Base-by-base conservation (phyloP, 2,113 vertebrate species). In the Jaculus jaculus region DNA sequence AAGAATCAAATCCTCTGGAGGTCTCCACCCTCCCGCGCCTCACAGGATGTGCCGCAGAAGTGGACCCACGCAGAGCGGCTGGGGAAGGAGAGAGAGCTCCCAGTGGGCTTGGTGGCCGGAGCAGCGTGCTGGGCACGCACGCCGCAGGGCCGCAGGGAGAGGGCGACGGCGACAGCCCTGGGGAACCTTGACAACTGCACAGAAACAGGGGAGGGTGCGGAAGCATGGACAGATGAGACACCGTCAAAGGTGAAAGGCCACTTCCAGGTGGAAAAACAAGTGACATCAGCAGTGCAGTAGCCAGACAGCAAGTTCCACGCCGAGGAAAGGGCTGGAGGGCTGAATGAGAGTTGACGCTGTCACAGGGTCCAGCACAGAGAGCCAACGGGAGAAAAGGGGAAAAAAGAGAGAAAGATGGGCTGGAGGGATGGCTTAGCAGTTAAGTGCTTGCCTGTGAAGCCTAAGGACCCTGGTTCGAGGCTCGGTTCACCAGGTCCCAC, bases 141-240 rank as follows among this genome's bases (percentile, higher is more conserved):
- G 37, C 6, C 81, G 34, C 16, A 2, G 7, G 58, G 30, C 18
- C 6, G 17, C 21, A 3, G 42, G 74, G 3, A 24, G 24, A 0
- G 0, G n/a, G 23, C 3, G 0, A 18, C 23, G 26, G 5, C 2
- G 0, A 1, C 13, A 30, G 63, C 32, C 23, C n/a, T n/a, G 37
- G 72, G 9, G 66, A 4, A 58, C 26, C 7, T 24, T 7, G 21
- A 47, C 16, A 7, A 13, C 17, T 72, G 72, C 28, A 37, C 20
- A 75, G 68, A 86, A 32, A 51, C 24, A 72, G 26, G 16, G 28
- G 68, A 60, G 30, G 51, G 7, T 39, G 7, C 0, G 7, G 13
- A 34, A 54, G 34, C 26, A 13, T 12, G 47, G 66, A 20, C 68
- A 61, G 61, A 71, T n/a, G 34, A 65, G 74, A 73, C 18, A 32